Conservation (phyloP, 2,797 vertebrate genomes). For the Cossypha heuglini region DNA sequence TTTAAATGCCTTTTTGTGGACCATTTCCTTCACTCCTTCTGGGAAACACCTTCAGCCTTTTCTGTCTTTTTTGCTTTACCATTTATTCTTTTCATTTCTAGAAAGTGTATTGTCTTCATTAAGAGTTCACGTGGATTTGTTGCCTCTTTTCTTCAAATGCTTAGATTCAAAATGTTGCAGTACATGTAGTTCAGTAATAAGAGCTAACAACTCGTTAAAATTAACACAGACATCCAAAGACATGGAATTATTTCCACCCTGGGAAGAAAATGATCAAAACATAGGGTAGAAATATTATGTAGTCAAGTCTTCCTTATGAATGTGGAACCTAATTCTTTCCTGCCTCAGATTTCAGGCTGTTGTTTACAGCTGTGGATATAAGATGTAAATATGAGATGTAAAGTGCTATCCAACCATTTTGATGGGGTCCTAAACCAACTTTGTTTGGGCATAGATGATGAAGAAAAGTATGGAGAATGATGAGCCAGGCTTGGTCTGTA, state of each 20-base stretch:
- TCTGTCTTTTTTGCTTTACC: neutral
- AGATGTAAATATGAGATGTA: neutral
- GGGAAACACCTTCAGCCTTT: neutral
- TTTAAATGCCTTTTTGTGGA: neutral
- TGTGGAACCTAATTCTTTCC: neutral
- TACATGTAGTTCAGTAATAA: neutral
- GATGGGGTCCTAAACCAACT: neutral
- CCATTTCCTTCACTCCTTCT: neutral
- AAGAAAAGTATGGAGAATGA: neutral
- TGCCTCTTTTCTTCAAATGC: neutral
- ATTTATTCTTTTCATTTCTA: neutral
- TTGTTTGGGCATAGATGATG: neutral
- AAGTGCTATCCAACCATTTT: neutral
- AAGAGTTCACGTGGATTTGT: neutral
- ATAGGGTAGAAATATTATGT: neutral
- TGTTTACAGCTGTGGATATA: neutral
- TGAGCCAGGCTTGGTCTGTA: neutral
- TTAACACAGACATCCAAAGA: neutral
- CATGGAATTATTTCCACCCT: neutral
- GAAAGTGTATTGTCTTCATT: neutral
- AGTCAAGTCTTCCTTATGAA: neutral
- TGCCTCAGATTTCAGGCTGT: neutral
- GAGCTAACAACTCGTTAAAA: neutral
- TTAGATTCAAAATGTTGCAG: neutral
- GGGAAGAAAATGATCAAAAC: neutral